Evolutionary conservation across 2,113 vertebrate genomes (phyloP).

Genomic region (Arizona elegans): DNA sequence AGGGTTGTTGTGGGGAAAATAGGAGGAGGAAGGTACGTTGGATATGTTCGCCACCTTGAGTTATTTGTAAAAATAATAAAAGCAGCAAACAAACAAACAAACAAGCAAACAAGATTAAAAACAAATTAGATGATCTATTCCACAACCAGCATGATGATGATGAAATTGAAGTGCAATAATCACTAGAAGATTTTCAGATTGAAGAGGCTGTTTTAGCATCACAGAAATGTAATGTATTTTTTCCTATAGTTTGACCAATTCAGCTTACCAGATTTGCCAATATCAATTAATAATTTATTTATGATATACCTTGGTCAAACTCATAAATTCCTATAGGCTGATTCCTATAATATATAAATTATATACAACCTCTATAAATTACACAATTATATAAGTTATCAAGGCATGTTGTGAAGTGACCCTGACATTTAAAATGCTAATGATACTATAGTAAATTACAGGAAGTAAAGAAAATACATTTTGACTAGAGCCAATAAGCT

Average conservation of each 20-base stretch:
- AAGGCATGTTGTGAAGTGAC: slow-evolving; percentile 33
- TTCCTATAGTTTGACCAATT: background rate
- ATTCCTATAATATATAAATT: background rate
- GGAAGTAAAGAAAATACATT: slow-evolving; percentile 51
- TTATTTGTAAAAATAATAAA: too few relatives aligned
- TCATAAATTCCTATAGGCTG: background rate
- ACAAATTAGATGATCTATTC: background rate
- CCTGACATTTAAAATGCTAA: slow-evolving; percentile 16
- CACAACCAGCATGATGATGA: background rate
- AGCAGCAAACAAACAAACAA: too few relatives aligned
- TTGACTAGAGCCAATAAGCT: slow-evolving; percentile 43
- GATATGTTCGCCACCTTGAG: too few relatives aligned
- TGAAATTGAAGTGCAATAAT: background rate
- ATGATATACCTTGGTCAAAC: background rate
- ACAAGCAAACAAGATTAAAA: too few relatives aligned
- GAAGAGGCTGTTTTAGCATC: background rate
- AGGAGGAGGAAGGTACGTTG: too few relatives aligned
- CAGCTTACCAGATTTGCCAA: background rate
- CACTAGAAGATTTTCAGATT: background rate
- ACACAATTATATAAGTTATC: background rate
- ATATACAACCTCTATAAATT: background rate
- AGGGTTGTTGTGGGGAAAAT: too few relatives aligned
- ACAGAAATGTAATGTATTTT: background rate
- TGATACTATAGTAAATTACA: slow-evolving; percentile 30
- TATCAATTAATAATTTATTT: background rate